Base-by-base conservation (phyloP, 2,888 invertebrate genomes). In the Dinocampus coccinellae region DNA sequence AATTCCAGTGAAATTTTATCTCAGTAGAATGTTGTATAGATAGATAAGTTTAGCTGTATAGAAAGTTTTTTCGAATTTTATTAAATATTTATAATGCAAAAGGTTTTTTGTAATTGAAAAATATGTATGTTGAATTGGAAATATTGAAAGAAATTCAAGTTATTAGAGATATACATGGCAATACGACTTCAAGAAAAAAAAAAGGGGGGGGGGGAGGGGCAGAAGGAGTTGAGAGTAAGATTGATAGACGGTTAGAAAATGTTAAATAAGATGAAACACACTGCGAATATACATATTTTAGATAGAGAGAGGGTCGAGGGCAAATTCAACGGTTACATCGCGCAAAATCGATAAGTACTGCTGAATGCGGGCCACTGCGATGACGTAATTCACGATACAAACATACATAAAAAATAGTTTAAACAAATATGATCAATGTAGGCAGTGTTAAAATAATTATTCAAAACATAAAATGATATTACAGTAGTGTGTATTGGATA, bases 351-450 rank as follows among this genome's bases (percentile, higher is more conserved):
- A 78, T 80, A 70, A 66, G 66, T 75, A 76, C 73, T 76, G 76
- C 73, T 75, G 75, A 80, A 80, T 78, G 76, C 78, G 77, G 80
- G 80, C 78, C 76, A 82, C 75, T 73, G 75, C 71, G 74, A 76
- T 81, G 80, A 81, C 79, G 82, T 73, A 80, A 80, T 77, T 75
- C 75, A 64, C 77, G 74, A 79, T 80, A 77, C 72, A 76, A 47
- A 61, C 11, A 47, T 11, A 11, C 60, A 67, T 61, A 20, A 24
- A 22, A 22, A 61, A 61, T 47, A 47, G 47, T 47, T 47, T 47
- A 47, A 47, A 47, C 16, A 20, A n/a, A 3, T 4, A 47, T 47
- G 20, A 47, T 47, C 47, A 47, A 47, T 47, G 6, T 47, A 3
- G 0, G 6, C 1, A 16, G 3, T 47, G 47, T 20, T 6, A 10